Percentiles rank a stretch among this genome's conserved stretches.
Conservation (phyloP, 2,888 invertebrate genomes). For the Cerastis leucographa region DNA sequence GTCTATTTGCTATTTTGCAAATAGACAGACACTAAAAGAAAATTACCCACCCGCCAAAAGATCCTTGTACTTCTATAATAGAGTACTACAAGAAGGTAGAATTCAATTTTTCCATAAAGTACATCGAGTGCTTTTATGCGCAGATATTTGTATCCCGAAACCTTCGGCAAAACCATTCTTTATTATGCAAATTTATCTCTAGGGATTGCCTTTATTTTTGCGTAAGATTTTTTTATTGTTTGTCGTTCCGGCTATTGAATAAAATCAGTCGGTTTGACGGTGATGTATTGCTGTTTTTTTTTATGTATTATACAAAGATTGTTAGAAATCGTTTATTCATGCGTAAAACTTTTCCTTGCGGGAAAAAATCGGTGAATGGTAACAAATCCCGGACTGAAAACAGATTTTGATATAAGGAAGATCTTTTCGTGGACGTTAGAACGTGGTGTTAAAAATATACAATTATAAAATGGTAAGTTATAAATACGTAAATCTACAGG, state of each 20-base stretch:
- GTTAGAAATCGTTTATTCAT: constrained; percentile 24
- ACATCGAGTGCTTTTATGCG: constrained; percentile 81
- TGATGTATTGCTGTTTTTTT: constrained; percentile 43
- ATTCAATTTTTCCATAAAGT: constrained; percentile 79
- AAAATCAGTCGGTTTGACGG: constrained; percentile 48
- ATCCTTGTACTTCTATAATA: neutral
- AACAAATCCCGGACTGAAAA: neutral
- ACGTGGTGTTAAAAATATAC: neutral
- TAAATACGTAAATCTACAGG: neutral
- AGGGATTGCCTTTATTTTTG: constrained; percentile 77
- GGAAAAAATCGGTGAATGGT: neutral
- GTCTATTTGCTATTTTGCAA: no score
- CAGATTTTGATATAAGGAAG: neutral
- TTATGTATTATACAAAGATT: constrained; percentile 16
- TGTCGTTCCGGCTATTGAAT: constrained; percentile 59
- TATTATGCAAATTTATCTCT: constrained; percentile 83
- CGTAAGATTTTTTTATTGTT: constrained; percentile 67
- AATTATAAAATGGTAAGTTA: neutral
- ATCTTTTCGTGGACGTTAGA: no score
- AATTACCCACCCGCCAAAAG: neutral
- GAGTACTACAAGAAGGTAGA: constrained; percentile 62
- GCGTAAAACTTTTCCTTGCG: neutral
- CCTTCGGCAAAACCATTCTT: constrained; percentile 76
- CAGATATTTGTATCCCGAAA: constrained; percentile 80
- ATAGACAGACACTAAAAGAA: no score